Conservation (phyloP, 64 coral and sea anemone genomes). For the Actinia equina region DNA sequence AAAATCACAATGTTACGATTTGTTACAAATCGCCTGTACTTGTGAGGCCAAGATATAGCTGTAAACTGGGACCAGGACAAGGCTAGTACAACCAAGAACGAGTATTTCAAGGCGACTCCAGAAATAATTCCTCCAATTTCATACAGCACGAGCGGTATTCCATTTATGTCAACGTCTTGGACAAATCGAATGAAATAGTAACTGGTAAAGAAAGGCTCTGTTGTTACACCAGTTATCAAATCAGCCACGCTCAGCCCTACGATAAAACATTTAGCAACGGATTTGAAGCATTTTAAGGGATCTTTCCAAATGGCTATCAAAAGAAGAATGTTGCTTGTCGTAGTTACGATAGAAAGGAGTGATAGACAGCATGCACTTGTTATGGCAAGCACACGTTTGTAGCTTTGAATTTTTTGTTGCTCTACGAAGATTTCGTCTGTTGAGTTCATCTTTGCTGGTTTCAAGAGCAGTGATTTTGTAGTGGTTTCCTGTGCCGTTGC, state of each 20-base stretch:
- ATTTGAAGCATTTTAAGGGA: conserved; percentile 53
- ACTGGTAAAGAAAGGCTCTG: conserved; percentile 41
- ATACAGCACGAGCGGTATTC: not conserved
- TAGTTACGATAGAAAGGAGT: conserved; percentile 39
- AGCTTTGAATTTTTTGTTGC: not conserved
- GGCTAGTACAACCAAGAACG: conserved; percentile 52
- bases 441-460: not conserved
- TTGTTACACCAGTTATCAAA: conserved; percentile 38
- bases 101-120: conserved; percentile 50
- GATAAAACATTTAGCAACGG: conserved; percentile 29
- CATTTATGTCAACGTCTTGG: not conserved
- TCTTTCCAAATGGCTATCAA: conserved; percentile 69
- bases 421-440: not conserved
- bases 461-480: too few relatives aligned
- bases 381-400: conserved; percentile 9
- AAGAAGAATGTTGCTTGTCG: conserved; percentile 56
- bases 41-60: conserved; percentile 49
- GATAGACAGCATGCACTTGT: conserved; percentile 45
- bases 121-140: conserved; percentile 35
- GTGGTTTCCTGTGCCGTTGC: not conserved
- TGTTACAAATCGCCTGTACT: conserved; percentile 40
- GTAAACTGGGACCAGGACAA: conserved; percentile 59
- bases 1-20: conserved; percentile 35
- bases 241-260: conserved; percentile 44
- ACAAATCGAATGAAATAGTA: conserved; percentile 43